Evolutionary conservation across 2,113 vertebrate genomes (phyloP), one percentile per base, ranked within the genome.

Genomic region (Mustelus asterias): DNA sequence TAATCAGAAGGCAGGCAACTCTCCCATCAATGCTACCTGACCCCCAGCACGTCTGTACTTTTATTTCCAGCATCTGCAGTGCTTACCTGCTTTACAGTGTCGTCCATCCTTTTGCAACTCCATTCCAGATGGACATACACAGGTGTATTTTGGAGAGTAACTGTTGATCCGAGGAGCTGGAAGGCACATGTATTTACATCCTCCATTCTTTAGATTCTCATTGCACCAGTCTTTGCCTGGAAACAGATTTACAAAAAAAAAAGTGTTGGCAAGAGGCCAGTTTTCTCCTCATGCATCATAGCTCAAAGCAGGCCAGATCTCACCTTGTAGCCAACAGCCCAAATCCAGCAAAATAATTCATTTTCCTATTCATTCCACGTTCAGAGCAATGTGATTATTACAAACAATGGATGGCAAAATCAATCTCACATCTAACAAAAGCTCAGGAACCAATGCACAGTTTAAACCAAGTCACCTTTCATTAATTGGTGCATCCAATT

Each of bases 161-260:
- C 99, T 99, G 97, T 98, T 99, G 97, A 99, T 98, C 96, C 99
- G 99, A 29, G 99, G 99, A 22, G 99, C 99, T 96, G 99, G 98
- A 3, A 99, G 97, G 96, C 99, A 99, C 89, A 99, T 96, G 96
- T 98, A 99, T 97, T 98, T 98, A 96, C 99, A 99, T 96, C 98
- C 99, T 96, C 99, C 99, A 2, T 99, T 99, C 96, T 96, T 97
- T 72, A 96, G 80, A 37, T 97, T 98, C 96, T 99, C 99, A 95
- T 98, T 96, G 96, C 99, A 99, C 99, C 99, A 99, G 96, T 99
- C 99, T 44, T 98, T 99, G 67, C 99, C 99, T 99, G 97, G 96
- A 95, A 70, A 96, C 29, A 96, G 54, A 37, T 72, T 48, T 48
- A 6, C 54, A 37, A 63, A 37, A 65, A 18, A 20, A n/a, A 37